A percentile compares a stretch with the other conserved stretches of the same genome.
phyloP scores from a whole-genome alignment of 2,797 vertebrate species.

The Zalophus californianus region DNA sequence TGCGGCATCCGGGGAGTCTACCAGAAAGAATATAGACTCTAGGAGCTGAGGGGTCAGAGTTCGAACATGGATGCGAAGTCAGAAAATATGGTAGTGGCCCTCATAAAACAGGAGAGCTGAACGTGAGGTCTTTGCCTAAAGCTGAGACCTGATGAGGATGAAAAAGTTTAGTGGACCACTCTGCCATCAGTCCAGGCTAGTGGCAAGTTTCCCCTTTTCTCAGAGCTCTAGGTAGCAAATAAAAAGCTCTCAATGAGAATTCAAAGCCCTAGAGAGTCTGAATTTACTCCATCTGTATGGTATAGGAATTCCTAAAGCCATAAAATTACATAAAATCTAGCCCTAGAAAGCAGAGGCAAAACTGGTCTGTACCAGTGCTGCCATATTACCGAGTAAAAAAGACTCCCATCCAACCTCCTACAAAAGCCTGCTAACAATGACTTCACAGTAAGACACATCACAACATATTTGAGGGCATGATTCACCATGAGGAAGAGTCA shows the following conservation, averaged over 20 bases:
- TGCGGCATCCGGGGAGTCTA: neutral
- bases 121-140: constrained; percentile 37
- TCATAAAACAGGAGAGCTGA: constrained; percentile 39
- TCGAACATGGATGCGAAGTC: neutral
- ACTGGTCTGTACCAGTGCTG: constrained; percentile 10
- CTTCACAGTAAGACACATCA: constrained; percentile 40
- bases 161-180: neutral
- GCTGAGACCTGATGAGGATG: neutral
- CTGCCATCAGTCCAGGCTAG: constrained; percentile 32
- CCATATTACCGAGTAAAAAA: neutral
- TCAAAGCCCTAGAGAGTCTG: constrained; percentile 38
- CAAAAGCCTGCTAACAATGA: neutral
- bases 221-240: constrained; percentile 24
- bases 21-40: constrained; percentile 24
- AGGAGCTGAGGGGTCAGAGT: neutral
- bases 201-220: constrained; percentile 15
- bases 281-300: constrained; percentile 53
- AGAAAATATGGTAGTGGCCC: constrained; percentile 13
- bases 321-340: constrained; percentile 51
- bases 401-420: neutral
- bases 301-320: constrained; percentile 30
- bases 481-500: neutral
- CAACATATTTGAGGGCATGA: neutral
- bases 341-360: constrained; percentile 49
- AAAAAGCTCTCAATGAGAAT: constrained; percentile 33